Evolutionary conservation across 2,888 invertebrate species (phyloP).

Genomic region (Lordiphosa fenestrarum): DNA sequence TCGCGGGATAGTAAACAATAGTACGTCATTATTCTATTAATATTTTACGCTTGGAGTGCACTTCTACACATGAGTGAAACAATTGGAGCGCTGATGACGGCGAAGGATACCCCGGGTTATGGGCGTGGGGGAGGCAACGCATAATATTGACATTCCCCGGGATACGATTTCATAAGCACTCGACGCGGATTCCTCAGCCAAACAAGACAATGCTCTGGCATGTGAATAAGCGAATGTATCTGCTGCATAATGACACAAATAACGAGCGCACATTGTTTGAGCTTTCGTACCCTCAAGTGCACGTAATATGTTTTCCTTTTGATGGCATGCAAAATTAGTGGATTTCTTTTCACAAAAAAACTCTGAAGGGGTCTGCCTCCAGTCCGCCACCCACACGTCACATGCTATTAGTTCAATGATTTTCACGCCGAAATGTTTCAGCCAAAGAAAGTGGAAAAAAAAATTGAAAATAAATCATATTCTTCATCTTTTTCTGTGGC

Average conservation of each 20-base stretch:
- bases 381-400: conserved; percentile 42
- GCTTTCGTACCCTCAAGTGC: conserved; percentile 47
- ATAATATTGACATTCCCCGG: conserved; percentile 69
- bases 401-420: conserved; percentile 76
- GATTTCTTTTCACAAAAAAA: conserved; percentile 57
- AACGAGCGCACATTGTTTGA: conserved; percentile 71
- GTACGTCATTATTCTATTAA: conserved; percentile 78
- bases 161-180: conserved; percentile 67
- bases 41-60: conserved; percentile 76
- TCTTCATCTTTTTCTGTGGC: conserved; percentile 22
- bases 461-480: conserved; percentile 55
- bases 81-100: conserved; percentile 68
- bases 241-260: conserved; percentile 74
- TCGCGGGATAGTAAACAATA: conserved; percentile 69
- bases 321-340: conserved; percentile 59
- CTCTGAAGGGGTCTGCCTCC: conserved; percentile 40
- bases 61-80: conserved; percentile 73
- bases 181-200: conserved; percentile 30
- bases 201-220: conserved; percentile 49
- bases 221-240: conserved; percentile 46
- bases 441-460: conserved; percentile 41
- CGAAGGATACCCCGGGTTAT: conserved; percentile 6
- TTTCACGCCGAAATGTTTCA: conserved; percentile 62
- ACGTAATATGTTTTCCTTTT: conserved; percentile 60
- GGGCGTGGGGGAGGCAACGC: conserved; percentile 51